Evolutionary conservation across 2,113 vertebrate species (phyloP), one percentile per base, ranked within the genome.

Genomic region (Gymnogyps californianus): DNA sequence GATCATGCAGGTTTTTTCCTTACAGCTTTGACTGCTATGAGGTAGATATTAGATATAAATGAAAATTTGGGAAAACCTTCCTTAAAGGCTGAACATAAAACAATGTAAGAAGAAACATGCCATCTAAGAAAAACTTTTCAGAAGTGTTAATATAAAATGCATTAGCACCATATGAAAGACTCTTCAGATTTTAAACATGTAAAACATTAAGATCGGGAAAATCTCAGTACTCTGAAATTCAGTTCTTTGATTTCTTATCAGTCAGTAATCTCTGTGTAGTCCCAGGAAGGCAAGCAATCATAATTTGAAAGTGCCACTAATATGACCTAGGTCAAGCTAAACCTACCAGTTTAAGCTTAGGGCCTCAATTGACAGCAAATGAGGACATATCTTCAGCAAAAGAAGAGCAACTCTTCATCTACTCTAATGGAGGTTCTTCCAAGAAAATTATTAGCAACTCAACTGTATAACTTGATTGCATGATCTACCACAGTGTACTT

Each of bases 131-230:
- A 81, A 89, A 64, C 74, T 96, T 96, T 80, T 95, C 77, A 96
- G 86, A 97, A 96, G 44, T 82, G 90, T 94, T 89, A 93, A 96
- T 89, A 95, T 59, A 96, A 95, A 97, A 95, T 47, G 69, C 62
- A 70, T 91, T 92, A 92, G 46, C 52, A 58, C 31, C 67, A 75
- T 92, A 81, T 90, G 88, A 96, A 97, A 96, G 88, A 74, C 25
- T 90, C 12, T 54, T 86, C 69, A 78, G 67, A 89, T 92, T 96
- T 90, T 85, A 74, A 95, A 96, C 66, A 83, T 1, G 32, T 86
- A 83, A 92, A 96, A 94, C 67, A 93, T 67, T 62, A 72, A 96
- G 75, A 96, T 90, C 57, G 79, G 79, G 85, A 94, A 95, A 77
- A 92, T 83, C 90, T 95, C 85, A 47, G 75, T 38, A 75, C 85